A percentile compares a stretch with the other conserved stretches of the same genome.
These are phyloP conservation scores for Benthosema pterotum DNA, from an alignment of 2,797 vertebrate species.

Conservation along the genomic window DNA sequence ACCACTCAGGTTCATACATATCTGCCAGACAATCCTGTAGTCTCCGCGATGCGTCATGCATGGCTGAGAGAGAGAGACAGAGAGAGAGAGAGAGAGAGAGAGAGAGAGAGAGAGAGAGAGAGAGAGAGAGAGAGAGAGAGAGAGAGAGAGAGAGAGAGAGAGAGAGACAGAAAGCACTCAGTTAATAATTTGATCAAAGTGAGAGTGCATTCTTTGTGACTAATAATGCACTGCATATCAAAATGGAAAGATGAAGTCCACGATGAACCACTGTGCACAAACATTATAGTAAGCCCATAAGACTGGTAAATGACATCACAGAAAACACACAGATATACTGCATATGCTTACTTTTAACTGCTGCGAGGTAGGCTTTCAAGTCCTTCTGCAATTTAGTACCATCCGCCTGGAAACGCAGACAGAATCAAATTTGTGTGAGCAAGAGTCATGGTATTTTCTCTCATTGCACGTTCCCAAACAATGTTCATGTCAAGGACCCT, in stretches of 20 bases:
- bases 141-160: slow-evolving; percentile 5
- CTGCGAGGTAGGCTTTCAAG: slow-evolving; percentile 86
- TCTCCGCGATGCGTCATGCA: slow-evolving; percentile 95
- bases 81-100: too few relatives aligned
- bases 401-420: slow-evolving; percentile 78
- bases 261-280: too few relatives aligned
- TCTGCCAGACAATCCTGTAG: slow-evolving; percentile 94
- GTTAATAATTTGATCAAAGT: too few relatives aligned
- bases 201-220: too few relatives aligned
- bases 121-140: slow-evolving; percentile 3
- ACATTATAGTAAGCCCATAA: too few relatives aligned
- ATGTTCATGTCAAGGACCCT: too few relatives aligned
- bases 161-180: neutral
- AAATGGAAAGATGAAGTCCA: too few relatives aligned
- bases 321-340: neutral
- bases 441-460: neutral
- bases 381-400: slow-evolving; percentile 93
- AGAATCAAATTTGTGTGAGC: neutral
- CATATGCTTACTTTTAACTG: slow-evolving; percentile 86
- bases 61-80: slow-evolving; percentile 86
- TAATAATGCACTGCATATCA: too few relatives aligned
- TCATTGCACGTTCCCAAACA: too few relatives aligned
- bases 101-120: slow-evolving; percentile 15
- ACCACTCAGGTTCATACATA: slow-evolving; percentile 96
- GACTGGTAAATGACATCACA: neutral